These are phyloP conservation scores for Chauna torquata DNA, from an alignment of 2,113 vertebrate species.

Conservation along the genomic window DNA sequence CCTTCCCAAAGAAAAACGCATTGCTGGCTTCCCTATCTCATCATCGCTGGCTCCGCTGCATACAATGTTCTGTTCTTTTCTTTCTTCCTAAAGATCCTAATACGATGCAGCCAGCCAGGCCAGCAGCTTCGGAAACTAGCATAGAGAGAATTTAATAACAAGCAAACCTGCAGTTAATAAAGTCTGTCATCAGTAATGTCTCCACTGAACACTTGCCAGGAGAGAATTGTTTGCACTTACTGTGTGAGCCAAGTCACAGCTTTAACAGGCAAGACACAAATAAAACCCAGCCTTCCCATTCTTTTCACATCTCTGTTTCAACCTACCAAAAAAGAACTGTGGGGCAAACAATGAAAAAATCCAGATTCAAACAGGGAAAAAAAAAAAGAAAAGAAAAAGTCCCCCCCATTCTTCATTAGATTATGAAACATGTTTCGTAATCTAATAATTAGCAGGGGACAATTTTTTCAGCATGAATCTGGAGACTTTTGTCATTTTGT, in stretches of 20 bases:
- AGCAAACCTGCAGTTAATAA: conserved; percentile 72
- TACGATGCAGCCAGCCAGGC: conserved; percentile 45
- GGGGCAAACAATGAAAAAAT: conserved; percentile 52
- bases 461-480: conserved; percentile 1
- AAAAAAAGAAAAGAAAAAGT: not conserved
- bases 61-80: conserved; percentile 63
- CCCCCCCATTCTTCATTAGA: conserved; percentile 39
- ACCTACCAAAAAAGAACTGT: conserved; percentile 31
- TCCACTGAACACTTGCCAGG: conserved; percentile 57
- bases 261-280: conserved; percentile 58
- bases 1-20: not conserved
- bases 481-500: not conserved
- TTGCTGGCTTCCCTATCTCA: conserved; percentile 28
- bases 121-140: conserved; percentile 59
- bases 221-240: conserved; percentile 70
- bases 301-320: conserved; percentile 21
- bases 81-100: conserved; percentile 53
- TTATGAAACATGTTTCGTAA: conserved; percentile 56
- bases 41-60: conserved; percentile 22
- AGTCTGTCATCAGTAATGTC: conserved; percentile 71
- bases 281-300: conserved; percentile 56
- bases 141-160: conserved; percentile 58
- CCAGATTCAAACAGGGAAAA: not conserved
- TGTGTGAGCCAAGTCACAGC: conserved; percentile 69
- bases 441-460: conserved; percentile 46